These are phyloP conservation scores for Cercocebus atys DNA, from an alignment of 2,113 vertebrate genomes.

Conservation along the genomic window DNA sequence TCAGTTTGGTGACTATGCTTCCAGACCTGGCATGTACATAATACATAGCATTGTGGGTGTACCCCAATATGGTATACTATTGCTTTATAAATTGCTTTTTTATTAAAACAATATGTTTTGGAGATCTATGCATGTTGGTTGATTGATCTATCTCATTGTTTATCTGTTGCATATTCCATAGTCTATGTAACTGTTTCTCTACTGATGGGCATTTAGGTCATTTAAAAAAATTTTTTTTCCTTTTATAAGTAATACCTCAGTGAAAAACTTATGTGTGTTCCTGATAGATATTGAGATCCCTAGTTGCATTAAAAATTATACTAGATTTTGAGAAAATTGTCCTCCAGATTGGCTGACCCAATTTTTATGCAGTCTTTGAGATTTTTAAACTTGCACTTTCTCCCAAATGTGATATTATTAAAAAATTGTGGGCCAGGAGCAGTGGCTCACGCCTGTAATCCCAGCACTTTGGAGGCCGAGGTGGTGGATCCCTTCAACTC, in stretches of 20 bases:
- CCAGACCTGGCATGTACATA: background rate
- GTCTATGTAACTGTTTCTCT: background rate
- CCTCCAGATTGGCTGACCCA: background rate
- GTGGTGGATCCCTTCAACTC: no score
- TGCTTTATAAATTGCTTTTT: slow-evolving; percentile 20
- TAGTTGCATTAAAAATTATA: background rate
- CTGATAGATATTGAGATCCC: background rate
- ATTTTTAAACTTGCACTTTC: background rate
- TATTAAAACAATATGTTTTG: background rate
- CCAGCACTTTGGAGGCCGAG: no score
- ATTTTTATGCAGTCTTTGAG: slow-evolving; percentile 1
- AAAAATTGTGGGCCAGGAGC: no score
- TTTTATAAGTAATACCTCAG: background rate
- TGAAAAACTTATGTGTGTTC: background rate
- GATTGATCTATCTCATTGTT: background rate
- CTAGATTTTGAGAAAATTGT: background rate
- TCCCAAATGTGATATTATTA: background rate
- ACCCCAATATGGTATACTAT: background rate
- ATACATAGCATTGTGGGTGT: background rate
- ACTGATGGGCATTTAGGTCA: background rate
- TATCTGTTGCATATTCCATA: background rate
- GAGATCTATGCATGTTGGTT: background rate
- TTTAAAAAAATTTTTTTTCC: background rate
- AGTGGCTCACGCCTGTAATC: no score
- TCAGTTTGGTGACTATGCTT: background rate